Evolutionary conservation across 2,113 vertebrate species (phyloP), one percentile per base, ranked within the genome.

Genomic region (Phalacrocorax carbo): DNA sequence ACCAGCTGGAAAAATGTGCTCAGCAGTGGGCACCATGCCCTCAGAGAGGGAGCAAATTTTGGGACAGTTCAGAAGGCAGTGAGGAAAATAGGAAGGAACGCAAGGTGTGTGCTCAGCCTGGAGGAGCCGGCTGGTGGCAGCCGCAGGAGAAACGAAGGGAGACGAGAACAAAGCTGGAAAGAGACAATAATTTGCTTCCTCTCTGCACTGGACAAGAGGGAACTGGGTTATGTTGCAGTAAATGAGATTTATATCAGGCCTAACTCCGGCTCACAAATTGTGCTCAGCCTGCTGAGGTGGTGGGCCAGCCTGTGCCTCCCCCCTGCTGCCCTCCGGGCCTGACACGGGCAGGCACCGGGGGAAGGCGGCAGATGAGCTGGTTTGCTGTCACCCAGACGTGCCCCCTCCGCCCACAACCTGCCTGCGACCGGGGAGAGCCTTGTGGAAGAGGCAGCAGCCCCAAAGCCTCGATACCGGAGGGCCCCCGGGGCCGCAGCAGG

Each of bases 271-370:
- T 81, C 38, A 42, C 10, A 20, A 36, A 29, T 7, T 1, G 2
- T 34, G 34, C 84, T 69, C 16, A 40, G 30, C 36, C 42, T 52
- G 36, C 20, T 30, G 19, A 40, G 46, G 19, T 4, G 6, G 46
- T 10, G 27, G 30, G 62, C 22, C 40, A 51, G 48, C 27, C 22
- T 13, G 22, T 22, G 40, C 32, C 16, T 34, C 15, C 10, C 12
- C 5, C 4, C 22, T 40, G 72, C 40, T 29, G 13, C 44, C 68
- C 73, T 46, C 26, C 38, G 58, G 58, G n/a, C 44, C 68, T 34
- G 62, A 25, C 13, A 2, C 1, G 8, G n/a, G 32, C 32, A 16
- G 36, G 66, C 0, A 1, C 6, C 44, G 10, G 34, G 21, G 70
- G 13, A 54, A 49, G 44, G 22, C 57, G 17, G n/a, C 1, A 2